These are phyloP conservation scores for Equus przewalskii DNA, from an alignment of 2,113 vertebrate species.

Conservation along the genomic window DNA sequence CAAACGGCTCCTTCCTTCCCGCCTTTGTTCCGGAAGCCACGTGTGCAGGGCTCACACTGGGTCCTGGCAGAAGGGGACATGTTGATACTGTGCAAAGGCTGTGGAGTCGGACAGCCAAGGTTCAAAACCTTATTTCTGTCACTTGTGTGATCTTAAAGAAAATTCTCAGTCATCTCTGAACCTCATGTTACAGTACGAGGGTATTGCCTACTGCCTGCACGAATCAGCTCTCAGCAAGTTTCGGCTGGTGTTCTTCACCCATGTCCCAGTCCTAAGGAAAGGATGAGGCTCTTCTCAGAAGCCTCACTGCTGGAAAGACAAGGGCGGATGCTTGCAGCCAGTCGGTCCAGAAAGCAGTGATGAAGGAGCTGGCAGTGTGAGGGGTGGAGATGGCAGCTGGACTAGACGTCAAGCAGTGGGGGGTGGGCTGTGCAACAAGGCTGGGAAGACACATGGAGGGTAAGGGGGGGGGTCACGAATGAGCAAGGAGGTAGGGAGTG, in stretches of 20 bases:
- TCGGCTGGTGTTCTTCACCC: background rate
- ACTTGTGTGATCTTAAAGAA: background rate
- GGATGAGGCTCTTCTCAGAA: background rate
- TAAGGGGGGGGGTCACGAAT: background rate
- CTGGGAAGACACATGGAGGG: background rate
- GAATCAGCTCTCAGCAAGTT: background rate
- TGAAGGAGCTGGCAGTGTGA: background rate
- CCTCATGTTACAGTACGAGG: background rate
- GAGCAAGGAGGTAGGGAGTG: background rate
- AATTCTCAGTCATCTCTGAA: background rate
- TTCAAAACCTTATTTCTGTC: background rate
- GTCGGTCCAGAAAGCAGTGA: background rate
- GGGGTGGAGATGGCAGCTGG: background rate
- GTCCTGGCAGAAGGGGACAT: background rate
- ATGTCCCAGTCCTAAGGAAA: background rate
- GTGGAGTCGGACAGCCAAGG: background rate
- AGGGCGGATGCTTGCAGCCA: background rate
- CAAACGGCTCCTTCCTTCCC: background rate
- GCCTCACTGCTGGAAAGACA: background rate
- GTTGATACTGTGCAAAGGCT: background rate
- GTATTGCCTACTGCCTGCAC: background rate
- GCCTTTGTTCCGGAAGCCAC: accelerated
- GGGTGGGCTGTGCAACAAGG: background rate
- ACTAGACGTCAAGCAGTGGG: background rate
- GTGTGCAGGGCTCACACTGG: background rate